Evolutionary conservation across 2,888 invertebrate species (phyloP), one percentile per base, ranked within the genome.

Genomic region (Helleia helle): DNA sequence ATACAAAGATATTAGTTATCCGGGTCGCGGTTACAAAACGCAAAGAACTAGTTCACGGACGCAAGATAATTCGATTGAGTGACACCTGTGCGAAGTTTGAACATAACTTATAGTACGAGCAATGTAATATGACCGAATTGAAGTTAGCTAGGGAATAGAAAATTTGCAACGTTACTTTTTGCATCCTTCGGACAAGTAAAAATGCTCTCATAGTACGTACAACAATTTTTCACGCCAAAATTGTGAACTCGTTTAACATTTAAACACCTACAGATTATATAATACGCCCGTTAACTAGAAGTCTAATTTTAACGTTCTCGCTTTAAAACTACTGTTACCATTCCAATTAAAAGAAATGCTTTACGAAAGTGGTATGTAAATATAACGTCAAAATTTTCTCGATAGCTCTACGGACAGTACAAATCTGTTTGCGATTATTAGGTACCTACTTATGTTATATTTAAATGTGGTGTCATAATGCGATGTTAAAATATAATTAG

Each of bases 1-100:
- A 12, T 9, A 15, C 15, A 15, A 8, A 2, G 30, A 15, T 14
- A 15, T 30, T n/a, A n/a, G 13, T 22, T 69, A 71, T 69, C 62
- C 71, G 73, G 75, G 74, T 66, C 76, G 65, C 58, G 59, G 60
- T 76, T 79, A 69, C 75, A 69, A 75, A 75, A 76, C 65, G 54
- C 59, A 63, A 53, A 65, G 50, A 81, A 73, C 71, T 76, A 68
- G 80, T 75, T 80, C 79, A 81, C 67, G 77, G 80, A 68, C 74
- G 63, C 58, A 51, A 58, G 59, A 62, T 74, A 72, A 76, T 74
- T 71, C 56, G 62, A 65, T 76, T 73, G 68, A 58, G 61, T 60
- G 65, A 66, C 67, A 69, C 66, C 52, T 55, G 54, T 42, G 40
- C 40, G 43, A 40, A 8, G 22, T 5, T 22, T 8, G 5, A 22